Base-by-base conservation (phyloP, 2,797 vertebrate species). In the Adelosebastes latens region DNA sequence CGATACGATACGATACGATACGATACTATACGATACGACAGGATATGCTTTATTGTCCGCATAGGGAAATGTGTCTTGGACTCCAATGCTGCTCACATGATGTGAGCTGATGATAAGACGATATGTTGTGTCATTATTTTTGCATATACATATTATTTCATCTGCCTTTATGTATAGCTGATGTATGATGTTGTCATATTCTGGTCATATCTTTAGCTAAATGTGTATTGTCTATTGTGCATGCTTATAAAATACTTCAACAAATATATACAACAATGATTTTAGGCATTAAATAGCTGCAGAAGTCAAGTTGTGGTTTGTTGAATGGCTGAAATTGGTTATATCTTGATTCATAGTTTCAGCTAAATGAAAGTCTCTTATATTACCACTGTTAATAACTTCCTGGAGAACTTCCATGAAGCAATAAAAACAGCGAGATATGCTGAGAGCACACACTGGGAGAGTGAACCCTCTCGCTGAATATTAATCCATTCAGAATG, bases 401-500 rank as follows among this genome's bases (percentile, higher is more conserved):
- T 83, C 31, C 52, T 74, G 32, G 75, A 81, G 78, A 67, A 75
- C 66, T 75, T 87, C 68, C 65, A 60, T 4, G 31, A 60, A 80
- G 59, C 72, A 72, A 80, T 67, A 56, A 87, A 81, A 87, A 72
- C 39, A 63, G 46, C 49, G 65, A 79, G 75, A 85, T 59, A 55
- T 53, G 62, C 53, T 72, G 34, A 39, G 65, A 80, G 85, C 66
- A 24, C 42, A 67, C 76, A 71, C 72, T 42, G 31, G 53, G 55
- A 80, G 66, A 82, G 77, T 11, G 52, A 68, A 80, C 53, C 32
- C 55, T 67, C 49, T 78, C 61, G 20, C 74, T 80, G 78, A 87
- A 85, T 87, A 83, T 77, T 80, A 83, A 84, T 88, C 76, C 6
- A 20, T 63, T 78, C n/a, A 34, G 75, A 75, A 79, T 72, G n/a